Percentiles rank a stretch among this genome's conserved stretches.
These are phyloP conservation scores for Lepidurus packardi DNA, from an alignment of 1,140 invertebrate genomes.

Conservation along the genomic window DNA sequence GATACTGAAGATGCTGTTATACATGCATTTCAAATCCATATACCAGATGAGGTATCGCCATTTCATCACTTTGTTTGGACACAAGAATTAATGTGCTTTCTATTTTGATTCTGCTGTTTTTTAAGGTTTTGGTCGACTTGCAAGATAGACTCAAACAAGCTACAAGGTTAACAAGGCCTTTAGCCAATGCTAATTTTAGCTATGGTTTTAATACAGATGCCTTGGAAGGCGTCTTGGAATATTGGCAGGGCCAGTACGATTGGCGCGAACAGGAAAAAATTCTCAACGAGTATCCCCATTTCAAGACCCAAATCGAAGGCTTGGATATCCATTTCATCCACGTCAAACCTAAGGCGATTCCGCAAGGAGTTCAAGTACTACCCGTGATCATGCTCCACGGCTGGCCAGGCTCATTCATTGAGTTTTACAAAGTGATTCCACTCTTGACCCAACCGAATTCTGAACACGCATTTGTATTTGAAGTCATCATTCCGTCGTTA, in stretches of 20 bases:
- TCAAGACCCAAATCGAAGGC: slow-evolving; percentile 58
- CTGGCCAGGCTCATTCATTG: slow-evolving; percentile 81
- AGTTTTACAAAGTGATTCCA: slow-evolving; percentile 76
- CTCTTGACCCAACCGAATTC: slow-evolving; percentile 49
- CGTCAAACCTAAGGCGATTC: slow-evolving; percentile 47
- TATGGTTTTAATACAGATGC: slow-evolving; percentile 71
- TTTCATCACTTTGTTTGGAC: neutral
- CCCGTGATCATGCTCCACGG: slow-evolving; percentile 75
- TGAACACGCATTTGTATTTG: slow-evolving; percentile 60
- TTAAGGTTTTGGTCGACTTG: slow-evolving; percentile 57
- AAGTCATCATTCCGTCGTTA: slow-evolving; percentile 70
- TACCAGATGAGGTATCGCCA: slow-evolving; percentile 41
- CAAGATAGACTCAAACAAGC: slow-evolving; percentile 53
- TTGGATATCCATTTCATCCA: slow-evolving; percentile 70
- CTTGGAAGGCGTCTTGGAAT: slow-evolving; percentile 62
- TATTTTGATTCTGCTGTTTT: slow-evolving; percentile 28
- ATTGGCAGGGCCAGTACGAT: slow-evolving; percentile 67
- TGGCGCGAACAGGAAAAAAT: slow-evolving; percentile 61
- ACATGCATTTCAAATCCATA: slow-evolving; percentile 48
- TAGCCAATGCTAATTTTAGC: slow-evolving; percentile 62
- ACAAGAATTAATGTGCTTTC: neutral
- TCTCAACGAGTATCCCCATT: slow-evolving; percentile 68
- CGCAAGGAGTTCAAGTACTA: slow-evolving; percentile 42
- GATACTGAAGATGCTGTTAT: slow-evolving; percentile 44
- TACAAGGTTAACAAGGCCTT: slow-evolving; percentile 51